These are phyloP conservation scores for Parauchenoglanis ngamensis DNA, from an alignment of 2,797 vertebrate species.

Conservation along the genomic window DNA sequence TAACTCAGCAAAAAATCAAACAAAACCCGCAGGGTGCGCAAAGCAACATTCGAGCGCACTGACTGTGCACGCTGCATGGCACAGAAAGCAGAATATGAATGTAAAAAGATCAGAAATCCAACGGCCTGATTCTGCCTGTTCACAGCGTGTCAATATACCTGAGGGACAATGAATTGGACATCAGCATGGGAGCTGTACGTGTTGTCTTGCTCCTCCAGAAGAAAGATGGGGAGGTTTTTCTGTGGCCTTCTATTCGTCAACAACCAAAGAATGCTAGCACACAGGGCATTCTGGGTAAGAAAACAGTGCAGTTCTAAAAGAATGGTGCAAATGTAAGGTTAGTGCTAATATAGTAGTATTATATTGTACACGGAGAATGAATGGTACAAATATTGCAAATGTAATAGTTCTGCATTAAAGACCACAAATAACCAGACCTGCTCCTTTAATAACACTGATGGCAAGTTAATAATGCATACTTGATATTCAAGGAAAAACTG, in stretches of 20 bases:
- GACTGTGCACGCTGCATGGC: background rate
- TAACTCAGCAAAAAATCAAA: too few relatives aligned
- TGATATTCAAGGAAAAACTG: slow-evolving; percentile 60
- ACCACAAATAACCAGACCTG: background rate
- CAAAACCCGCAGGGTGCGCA: too few relatives aligned
- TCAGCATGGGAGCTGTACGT: slow-evolving; percentile 55
- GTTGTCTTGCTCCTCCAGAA: slow-evolving; percentile 64
- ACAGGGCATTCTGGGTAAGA: slow-evolving; percentile 70
- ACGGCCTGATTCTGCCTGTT: slow-evolving; percentile 15
- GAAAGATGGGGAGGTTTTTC: slow-evolving; percentile 36
- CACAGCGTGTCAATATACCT: slow-evolving; percentile 61
- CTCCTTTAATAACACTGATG: background rate
- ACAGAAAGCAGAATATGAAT: background rate
- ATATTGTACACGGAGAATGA: background rate
- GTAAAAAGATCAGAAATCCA: background rate
- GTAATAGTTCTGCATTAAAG: background rate
- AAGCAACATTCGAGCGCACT: too few relatives aligned
- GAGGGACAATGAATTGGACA: slow-evolving; percentile 57
- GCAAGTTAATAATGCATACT: background rate
- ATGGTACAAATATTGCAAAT: background rate
- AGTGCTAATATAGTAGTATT: background rate
- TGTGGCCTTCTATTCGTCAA: slow-evolving; percentile 71
- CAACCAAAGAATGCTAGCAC: slow-evolving; percentile 26
- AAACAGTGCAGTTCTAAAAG: background rate
- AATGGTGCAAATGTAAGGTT: background rate